A percentile compares a stretch with the other conserved stretches of the same genome.
Evolutionary conservation across 2,113 vertebrate genomes (phyloP).

Genomic region (Circaetus cinerascens): DNA sequence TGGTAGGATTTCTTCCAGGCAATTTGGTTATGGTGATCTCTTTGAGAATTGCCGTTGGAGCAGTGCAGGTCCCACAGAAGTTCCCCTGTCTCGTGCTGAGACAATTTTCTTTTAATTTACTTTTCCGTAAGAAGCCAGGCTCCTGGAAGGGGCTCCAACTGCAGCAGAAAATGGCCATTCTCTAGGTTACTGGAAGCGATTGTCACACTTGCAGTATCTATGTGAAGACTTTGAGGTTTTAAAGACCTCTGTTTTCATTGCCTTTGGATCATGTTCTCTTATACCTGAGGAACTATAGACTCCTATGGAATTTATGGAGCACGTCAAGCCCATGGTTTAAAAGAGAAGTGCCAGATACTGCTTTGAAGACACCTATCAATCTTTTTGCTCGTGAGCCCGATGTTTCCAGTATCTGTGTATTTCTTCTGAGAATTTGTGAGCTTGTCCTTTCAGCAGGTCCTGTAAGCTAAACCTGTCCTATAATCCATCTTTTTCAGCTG

Average conservation of each 20-base stretch:
- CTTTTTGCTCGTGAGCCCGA: not conserved
- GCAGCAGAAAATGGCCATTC: fast-evolving
- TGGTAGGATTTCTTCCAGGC: not conserved
- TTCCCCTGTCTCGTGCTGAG: not conserved
- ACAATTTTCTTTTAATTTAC: not conserved
- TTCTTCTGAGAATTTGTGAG: not conserved
- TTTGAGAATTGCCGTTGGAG: not conserved
- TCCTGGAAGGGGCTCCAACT: not conserved
- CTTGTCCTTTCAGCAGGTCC: not conserved
- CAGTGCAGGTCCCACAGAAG: not conserved
- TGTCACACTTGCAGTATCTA: not conserved
- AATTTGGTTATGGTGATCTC: fast-evolving
- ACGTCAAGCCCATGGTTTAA: fast-evolving
- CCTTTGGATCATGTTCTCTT: not conserved
- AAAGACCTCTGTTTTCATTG: not conserved
- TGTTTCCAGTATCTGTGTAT: fast-evolving
- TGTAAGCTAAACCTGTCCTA: not conserved
- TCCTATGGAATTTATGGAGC: not conserved
- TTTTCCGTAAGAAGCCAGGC: not conserved
- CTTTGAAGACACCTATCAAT: not conserved
- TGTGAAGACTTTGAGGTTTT: not conserved
- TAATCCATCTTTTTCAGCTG: not conserved
- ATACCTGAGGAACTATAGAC: not conserved
- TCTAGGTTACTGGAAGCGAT: not conserved
- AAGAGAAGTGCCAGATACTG: not conserved